Conservation (phyloP, 2,113 vertebrate species). For the Otis tarda region DNA sequence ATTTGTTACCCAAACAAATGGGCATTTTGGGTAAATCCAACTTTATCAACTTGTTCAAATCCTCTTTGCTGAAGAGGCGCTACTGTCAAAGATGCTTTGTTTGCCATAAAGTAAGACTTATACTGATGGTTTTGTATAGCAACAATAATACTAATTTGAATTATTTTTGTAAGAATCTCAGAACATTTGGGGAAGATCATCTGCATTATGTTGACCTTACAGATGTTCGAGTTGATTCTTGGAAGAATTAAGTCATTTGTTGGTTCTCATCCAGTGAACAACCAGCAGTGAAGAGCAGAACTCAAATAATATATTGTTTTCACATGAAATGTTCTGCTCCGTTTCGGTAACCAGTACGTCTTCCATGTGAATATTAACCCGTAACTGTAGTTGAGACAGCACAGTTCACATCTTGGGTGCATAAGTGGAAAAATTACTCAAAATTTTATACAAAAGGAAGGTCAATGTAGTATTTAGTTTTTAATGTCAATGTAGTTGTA, state of each 20-base stretch:
- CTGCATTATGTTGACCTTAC: conserved; percentile 35
- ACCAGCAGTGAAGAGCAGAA: background rate
- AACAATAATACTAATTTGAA: conserved; percentile 27
- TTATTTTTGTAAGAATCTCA: background rate
- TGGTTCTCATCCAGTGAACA: conserved; percentile 15
- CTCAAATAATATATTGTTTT: background rate
- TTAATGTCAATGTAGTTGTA: background rate
- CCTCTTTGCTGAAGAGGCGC: background rate
- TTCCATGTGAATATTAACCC: background rate
- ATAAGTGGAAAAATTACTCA: background rate
- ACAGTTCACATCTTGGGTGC: background rate
- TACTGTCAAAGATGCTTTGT: background rate
- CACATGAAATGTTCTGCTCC: background rate
- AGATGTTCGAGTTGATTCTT: conserved; percentile 53
- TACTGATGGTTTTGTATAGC: background rate
- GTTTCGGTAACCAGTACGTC: background rate
- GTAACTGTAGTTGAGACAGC: background rate
- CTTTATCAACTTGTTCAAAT: background rate
- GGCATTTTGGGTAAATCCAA: background rate
- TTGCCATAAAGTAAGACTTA: background rate
- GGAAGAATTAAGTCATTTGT: conserved; percentile 24
- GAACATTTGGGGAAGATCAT: conserved; percentile 34
- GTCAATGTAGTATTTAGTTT: fast-evolving
- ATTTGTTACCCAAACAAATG: background rate
- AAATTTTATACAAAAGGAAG: background rate